Percentiles rank a stretch among this genome's conserved stretches.
These are phyloP conservation scores for Enteromius trimaculatus DNA, from an alignment of 2,797 vertebrate species.

Conservation along the genomic window DNA sequence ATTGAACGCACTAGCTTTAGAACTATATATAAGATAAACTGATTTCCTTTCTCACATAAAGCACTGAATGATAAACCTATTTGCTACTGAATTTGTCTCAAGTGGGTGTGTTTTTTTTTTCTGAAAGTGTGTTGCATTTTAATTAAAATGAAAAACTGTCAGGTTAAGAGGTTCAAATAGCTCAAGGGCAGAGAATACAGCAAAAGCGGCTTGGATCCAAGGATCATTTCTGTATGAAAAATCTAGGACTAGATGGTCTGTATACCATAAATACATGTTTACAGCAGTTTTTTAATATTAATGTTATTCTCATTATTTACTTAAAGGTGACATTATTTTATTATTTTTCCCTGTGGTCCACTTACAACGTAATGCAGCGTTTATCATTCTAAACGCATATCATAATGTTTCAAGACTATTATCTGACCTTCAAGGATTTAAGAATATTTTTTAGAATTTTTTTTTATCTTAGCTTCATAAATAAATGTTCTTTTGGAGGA, in stretches of 20 bases:
- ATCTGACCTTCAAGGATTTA: not conserved
- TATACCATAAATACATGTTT: slow-evolving; percentile 28
- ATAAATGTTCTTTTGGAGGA: not conserved
- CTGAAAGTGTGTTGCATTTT: slow-evolving; percentile 37
- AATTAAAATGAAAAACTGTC: slow-evolving; percentile 57
- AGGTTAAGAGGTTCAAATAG: slow-evolving; percentile 12
- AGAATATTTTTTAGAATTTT: not conserved
- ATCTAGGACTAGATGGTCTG: not conserved
- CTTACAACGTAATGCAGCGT: not conserved
- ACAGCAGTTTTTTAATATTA: slow-evolving; percentile 7
- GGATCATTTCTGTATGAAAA: not conserved
- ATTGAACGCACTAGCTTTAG: slow-evolving; percentile 29
- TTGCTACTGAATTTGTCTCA: slow-evolving; percentile 29
- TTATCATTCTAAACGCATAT: not conserved
- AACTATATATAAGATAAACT: slow-evolving; percentile 39
- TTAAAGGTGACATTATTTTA: not conserved
- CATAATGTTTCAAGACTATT: not conserved
- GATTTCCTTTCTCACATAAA: slow-evolving; percentile 51
- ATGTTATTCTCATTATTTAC: not conserved
- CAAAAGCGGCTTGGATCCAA: not conserved
- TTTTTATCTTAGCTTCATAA: not conserved
- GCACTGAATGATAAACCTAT: slow-evolving; percentile 41
- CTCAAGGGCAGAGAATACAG: slow-evolving; percentile 54
- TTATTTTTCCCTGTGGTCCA: not conserved
- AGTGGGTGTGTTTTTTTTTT: slow-evolving; percentile 16